Conservation (phyloP, 2,113 vertebrate species). For the Baryphthengus martii region DNA sequence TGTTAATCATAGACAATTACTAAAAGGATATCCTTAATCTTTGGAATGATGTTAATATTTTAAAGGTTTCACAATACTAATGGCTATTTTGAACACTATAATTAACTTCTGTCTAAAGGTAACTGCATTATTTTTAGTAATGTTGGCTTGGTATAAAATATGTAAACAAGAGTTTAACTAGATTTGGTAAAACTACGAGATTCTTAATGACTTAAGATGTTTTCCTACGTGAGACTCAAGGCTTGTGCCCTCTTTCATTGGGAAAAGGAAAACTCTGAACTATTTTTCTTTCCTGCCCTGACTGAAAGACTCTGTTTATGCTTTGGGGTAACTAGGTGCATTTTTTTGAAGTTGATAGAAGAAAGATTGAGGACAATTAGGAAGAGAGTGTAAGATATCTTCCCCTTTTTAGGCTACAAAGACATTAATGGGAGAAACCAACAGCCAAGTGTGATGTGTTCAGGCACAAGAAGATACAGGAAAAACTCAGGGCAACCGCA, state of each 20-base stretch:
- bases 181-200: background rate
- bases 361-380: background rate
- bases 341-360: background rate
- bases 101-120: background rate
- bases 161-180: background rate
- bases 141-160: background rate
- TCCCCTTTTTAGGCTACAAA: background rate
- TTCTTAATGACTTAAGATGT: background rate
- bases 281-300: background rate
- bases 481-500: background rate
- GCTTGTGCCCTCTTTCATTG: background rate
- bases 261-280: background rate
- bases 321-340: background rate
- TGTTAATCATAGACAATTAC: slow-evolving; percentile 4
- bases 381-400: background rate
- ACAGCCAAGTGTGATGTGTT: background rate
- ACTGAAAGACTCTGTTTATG: background rate
- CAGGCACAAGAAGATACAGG: background rate
- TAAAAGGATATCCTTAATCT: background rate
- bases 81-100: background rate
- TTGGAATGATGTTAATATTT: slow-evolving; percentile 22
- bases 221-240: background rate
- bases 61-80: background rate
- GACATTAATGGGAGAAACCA: background rate
- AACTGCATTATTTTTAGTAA: background rate